Evolutionary conservation across 2,797 vertebrate species (phyloP), one percentile per base, ranked within the genome.

Genomic region (Momotus momota): DNA sequence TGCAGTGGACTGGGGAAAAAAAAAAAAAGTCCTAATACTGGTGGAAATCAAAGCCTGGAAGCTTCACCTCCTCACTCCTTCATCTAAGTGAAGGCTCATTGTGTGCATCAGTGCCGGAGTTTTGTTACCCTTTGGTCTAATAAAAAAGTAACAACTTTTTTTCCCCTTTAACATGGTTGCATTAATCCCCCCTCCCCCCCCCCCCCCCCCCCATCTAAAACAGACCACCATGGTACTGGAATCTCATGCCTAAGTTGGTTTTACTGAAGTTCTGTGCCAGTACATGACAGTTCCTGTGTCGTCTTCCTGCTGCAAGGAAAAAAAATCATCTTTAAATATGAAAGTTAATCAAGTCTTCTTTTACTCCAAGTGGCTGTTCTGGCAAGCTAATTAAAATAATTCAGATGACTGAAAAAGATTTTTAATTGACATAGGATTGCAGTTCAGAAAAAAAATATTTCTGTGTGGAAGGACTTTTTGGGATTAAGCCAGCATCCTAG

Each of bases 321-420:
- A 84, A 66, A 40, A 38, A 12, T 26, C 38, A 48, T 57, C 48
- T 96, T 91, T 74, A 94, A 94, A 75, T 72, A 80, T 43, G 51
- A 51, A 85, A 83, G 81, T 95, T 91, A 92, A 94, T 96, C 80
- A 78, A 81, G 23, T 78, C 55, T 69, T 82, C 57, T 97, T 93
- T 97, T 93, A 77, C 29, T 86, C 55, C 33, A 87, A 95, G 71
- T 89, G 77, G 35, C 70, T 86, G 40, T 89, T 94, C 93, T 97
- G 70, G 84, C 84, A 61, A 92, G 57, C 94, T 94, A 93, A 94
- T 95, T 92, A 90, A 97, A 95, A 73, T 93, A 64, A 91, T 94
- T 95, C 70, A 88, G 14, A 70, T 87, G 64, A 80, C 60, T 94
- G 88, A 79, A 86, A 62, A 81, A 95, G 65, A 17, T 45, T 88